Evolutionary conservation across 2,888 invertebrate species (phyloP), one percentile per base, ranked within the genome.

Genomic region (Tipula confusa): DNA sequence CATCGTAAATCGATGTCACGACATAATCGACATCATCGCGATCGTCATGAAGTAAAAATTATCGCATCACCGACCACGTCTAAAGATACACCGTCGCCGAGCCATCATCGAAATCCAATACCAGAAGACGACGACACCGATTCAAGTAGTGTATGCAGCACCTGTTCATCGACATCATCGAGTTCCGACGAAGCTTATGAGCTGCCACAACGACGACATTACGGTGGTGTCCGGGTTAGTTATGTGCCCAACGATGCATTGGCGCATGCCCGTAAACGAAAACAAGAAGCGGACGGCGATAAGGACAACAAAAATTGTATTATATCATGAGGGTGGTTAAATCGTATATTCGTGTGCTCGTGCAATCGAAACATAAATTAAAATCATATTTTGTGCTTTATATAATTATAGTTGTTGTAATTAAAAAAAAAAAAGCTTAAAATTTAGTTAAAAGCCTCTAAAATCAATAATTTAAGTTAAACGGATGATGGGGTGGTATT

Each of bases 221-320:
- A 96, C 88, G 96, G 96, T 84, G 97, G 97, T 64, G 96, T 97
- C 13, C 91, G 97, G 86, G 96, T 97, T 87, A 96, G 97, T 9
- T 98, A 97, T 90, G 97, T 97, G 85, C 97, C 97, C 86, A 97
- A 97, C 89, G 97, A 97, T 89, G 95, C 96, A 4, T 91, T 97
- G 82, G 96, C 96, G 84, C 94, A 94, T 87, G 96, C 96, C 82
- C 92, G 94, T 86, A 92, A 94, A 85, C 92, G 94, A 83, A 91
- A 94, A 86, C 91, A 85, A 84, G 83, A 85, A 82, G 86, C 85
- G 64, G 87, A 88, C 83, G 91, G 89, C 36, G 89, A 90, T 84
- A 93, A 93, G 87, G 93, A 94, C 87, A 93, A 93, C 87, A 96
- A 96, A 88, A 96, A 96, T 89, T 96, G 96, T 89, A 93, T 95